phyloP scores from a whole-genome alignment of 2,888 invertebrate species.

The Lamellibrachia satsuma region DNA sequence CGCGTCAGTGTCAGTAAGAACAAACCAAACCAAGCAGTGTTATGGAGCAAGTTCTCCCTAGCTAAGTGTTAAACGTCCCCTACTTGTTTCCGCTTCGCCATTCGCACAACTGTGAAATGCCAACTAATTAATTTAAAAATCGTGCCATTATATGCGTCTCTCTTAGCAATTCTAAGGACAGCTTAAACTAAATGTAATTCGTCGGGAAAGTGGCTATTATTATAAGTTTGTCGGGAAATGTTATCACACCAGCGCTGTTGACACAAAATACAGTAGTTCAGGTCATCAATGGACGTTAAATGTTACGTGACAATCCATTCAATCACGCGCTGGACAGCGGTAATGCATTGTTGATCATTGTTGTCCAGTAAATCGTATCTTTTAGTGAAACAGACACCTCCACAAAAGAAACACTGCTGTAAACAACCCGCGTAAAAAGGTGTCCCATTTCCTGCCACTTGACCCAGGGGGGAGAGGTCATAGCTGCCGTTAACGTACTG shows the following conservation, averaged over 20 bases:
- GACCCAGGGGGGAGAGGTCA: neutral
- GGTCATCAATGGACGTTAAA: neutral
- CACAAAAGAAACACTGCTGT: neutral
- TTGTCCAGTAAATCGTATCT: neutral
- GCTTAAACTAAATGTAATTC: neutral
- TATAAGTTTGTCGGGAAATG: neutral
- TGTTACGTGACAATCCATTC: neutral
- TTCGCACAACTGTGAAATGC: neutral
- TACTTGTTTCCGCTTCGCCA: neutral
- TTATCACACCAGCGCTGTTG: neutral
- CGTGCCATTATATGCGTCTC: neutral
- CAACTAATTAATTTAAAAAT: neutral
- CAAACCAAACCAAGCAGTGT: neutral
- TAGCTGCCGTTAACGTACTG: neutral
- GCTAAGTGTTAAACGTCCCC: slow-evolving; percentile 4
- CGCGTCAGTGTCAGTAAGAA: neutral
- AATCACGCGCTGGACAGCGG: neutral
- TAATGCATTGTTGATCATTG: neutral
- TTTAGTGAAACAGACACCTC: neutral
- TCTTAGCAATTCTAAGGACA: neutral
- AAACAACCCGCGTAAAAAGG: slow-evolving; percentile 17
- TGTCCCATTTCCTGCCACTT: neutral
- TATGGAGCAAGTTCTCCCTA: slow-evolving; percentile 9
- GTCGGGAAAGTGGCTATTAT: neutral
- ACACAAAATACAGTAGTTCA: neutral